Conservation (phyloP, 2,113 vertebrate species). For the Cepphus grylle region DNA sequence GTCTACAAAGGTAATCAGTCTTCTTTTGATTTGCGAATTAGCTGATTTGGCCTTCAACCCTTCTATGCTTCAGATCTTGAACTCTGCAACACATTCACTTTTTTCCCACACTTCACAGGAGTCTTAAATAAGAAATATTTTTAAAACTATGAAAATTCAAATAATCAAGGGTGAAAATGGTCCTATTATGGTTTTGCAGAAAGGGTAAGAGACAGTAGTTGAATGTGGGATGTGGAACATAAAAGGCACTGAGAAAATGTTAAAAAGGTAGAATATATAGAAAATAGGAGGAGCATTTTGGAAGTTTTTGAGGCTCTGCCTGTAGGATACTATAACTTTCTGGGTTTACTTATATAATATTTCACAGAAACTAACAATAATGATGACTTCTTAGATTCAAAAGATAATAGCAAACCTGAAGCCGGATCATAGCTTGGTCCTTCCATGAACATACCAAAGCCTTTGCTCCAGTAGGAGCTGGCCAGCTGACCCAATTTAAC, state of each 20-base stretch:
- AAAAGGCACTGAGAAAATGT: not conserved
- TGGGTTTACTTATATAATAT: not conserved
- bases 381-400: not conserved
- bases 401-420: not conserved
- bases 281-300: not conserved
- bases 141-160: not conserved
- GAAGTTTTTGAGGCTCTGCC: not conserved
- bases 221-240: not conserved
- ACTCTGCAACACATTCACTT: not conserved
- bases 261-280: not conserved
- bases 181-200: not conserved
- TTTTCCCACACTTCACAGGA: not conserved
- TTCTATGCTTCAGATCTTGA: not conserved
- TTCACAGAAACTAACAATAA: not conserved
- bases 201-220: not conserved
- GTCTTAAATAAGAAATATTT: not conserved
- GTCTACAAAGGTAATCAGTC: not conserved
- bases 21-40: not conserved
- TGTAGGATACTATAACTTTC: not conserved
- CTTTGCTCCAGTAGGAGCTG: not conserved
- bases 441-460: not conserved
- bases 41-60: not conserved
- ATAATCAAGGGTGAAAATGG: not conserved
- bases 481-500: not conserved
- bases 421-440: not conserved